These are phyloP conservation scores for Phrixothrix hirtus DNA, from an alignment of 2,888 invertebrate genomes.

Conservation along the genomic window DNA sequence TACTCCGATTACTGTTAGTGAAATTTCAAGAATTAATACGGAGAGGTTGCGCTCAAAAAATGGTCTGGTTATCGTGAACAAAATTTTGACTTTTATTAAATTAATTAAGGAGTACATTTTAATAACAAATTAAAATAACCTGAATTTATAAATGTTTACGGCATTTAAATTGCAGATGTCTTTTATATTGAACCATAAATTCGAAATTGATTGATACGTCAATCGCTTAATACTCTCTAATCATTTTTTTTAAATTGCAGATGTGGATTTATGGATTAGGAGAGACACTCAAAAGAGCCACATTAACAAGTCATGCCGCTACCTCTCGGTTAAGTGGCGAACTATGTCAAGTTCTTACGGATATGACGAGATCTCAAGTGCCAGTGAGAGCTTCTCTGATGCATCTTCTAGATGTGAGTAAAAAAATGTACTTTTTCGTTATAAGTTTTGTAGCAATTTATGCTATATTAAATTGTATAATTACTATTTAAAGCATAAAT, in stretches of 20 bases:
- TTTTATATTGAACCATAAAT: not conserved
- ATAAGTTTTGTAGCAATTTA: too few species aligned
- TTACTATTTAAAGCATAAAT: too few species aligned
- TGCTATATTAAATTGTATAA: too few species aligned
- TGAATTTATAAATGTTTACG: not conserved
- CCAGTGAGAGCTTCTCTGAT: slow-evolving; percentile 62
- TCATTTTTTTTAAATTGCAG: slow-evolving; percentile 56
- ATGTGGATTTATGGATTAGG: slow-evolving; percentile 67
- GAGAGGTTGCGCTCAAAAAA: too few species aligned
- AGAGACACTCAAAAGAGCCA: slow-evolving; percentile 60
- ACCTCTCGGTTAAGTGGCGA: slow-evolving; percentile 59
- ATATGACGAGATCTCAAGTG: slow-evolving; percentile 62
- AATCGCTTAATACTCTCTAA: too few species aligned
- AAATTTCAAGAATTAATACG: too few species aligned
- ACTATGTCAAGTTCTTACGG: slow-evolving; percentile 59
- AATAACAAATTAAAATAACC: not conserved
- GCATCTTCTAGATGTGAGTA: slow-evolving; percentile 65
- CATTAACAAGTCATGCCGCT: slow-evolving; percentile 53
- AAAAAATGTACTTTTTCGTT: not conserved
- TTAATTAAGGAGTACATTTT: not conserved
- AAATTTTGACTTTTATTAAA: not conserved
- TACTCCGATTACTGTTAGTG: too few species aligned
- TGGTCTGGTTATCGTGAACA: too few species aligned
- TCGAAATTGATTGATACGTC: not conserved
- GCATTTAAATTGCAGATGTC: not conserved